Evolutionary conservation across 2,888 invertebrate genomes (phyloP).

Genomic region (Tetragonula carbonaria): DNA sequence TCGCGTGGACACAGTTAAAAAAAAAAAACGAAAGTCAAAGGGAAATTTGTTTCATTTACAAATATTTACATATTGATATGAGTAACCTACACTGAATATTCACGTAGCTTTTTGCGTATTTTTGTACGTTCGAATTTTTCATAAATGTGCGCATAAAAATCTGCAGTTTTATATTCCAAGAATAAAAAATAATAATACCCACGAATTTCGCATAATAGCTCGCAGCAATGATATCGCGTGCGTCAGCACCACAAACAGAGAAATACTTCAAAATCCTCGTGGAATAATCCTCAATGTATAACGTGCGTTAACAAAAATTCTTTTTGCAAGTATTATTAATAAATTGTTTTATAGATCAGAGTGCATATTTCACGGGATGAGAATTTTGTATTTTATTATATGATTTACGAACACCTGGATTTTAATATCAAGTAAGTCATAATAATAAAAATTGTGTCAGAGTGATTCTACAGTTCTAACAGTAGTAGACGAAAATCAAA

Average conservation of each 20-base stretch:
- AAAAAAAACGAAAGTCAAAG: neutral
- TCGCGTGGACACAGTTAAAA: neutral
- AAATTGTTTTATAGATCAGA: neutral
- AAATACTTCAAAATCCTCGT: neutral
- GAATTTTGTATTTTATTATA: neutral
- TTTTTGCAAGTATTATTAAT: neutral
- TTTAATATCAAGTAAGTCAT: neutral
- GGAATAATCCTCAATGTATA: neutral
- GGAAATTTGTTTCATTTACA: neutral
- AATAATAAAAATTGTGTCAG: too few relatives aligned
- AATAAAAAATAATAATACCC: neutral
- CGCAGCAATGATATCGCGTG: neutral
- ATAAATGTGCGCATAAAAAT: neutral
- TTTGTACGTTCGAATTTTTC: neutral
- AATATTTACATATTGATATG: neutral
- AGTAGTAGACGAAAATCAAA: too few relatives aligned
- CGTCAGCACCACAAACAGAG: neutral
- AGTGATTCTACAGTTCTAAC: too few relatives aligned
- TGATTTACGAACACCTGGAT: neutral
- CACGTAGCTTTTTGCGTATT: neutral
- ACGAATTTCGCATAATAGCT: neutral
- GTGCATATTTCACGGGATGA: neutral
- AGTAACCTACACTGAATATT: neutral
- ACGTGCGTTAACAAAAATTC: neutral
- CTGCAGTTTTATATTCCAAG: neutral